Conservation (phyloP, 1,140 invertebrate genomes). For the Lordiphosa stackelbergi region DNA sequence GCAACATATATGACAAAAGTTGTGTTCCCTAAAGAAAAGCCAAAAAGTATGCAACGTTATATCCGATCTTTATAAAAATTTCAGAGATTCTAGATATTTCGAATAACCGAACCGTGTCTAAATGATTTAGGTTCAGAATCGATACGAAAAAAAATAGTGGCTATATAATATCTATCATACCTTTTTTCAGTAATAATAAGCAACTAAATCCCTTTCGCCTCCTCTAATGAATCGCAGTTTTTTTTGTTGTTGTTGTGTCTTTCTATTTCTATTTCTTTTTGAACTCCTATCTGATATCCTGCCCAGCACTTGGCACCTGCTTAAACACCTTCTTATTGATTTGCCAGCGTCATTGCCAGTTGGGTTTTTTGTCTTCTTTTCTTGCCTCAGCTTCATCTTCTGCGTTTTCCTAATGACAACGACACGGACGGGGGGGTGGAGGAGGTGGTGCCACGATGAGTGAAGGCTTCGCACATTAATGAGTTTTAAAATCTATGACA, state of each 20-base stretch:
- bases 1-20: no score
- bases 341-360: slow-evolving; percentile 13
- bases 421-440: background rate
- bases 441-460: background rate
- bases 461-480: slow-evolving; percentile 40
- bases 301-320: slow-evolving; percentile 22
- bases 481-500: slow-evolving; percentile 43
- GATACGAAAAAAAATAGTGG: no score
- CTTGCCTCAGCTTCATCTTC: background rate
- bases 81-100: no score
- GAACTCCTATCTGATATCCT: slow-evolving; percentile 24
- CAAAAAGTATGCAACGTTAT: no score
- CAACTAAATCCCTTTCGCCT: no score
- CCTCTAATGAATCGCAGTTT: background rate
- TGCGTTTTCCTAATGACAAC: background rate
- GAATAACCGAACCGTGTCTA: no score
- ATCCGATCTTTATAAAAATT: no score
- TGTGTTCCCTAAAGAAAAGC: no score
- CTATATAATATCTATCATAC: no score
- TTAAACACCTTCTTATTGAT: slow-evolving; percentile 21
- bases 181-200: no score
- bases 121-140: no score
- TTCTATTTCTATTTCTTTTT: slow-evolving; percentile 5
- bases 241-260: background rate
- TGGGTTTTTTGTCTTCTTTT: background rate